Evolutionary conservation across 2,888 invertebrate genomes (phyloP), one percentile per base, ranked within the genome.

Genomic region (Harpagoxenus sublaevis): DNA sequence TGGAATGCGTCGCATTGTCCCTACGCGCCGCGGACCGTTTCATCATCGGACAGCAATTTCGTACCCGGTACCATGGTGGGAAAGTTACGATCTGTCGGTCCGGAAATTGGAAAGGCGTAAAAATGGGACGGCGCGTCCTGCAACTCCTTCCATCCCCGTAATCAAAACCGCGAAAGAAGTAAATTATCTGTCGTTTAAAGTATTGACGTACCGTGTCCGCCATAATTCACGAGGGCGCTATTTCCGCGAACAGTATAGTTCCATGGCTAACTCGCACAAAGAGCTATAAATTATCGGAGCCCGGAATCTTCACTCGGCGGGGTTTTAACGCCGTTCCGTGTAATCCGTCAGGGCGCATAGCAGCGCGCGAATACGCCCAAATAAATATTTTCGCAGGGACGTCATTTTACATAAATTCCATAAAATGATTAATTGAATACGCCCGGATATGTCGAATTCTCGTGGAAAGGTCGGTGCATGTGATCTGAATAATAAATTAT

Each of bases 401-500:
- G 42, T 78, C 53, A 55, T 57, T 78, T 68, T 68, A 60, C 48
- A 71, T 71, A 60, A 71, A 60, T 71, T 71, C 51, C 18, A n/a
- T 48, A 60, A 71, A 81, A 81, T 81, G 71, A 81, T 81, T 71
- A 81, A 71, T 71, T 57, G 68, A 78, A 48, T 57, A 35, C 28
- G 70, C 3, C 53, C 35, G n/a, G 28, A 55, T 70, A 81, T 60
- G 60, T 81, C 71, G 48, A 60, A 71, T 71, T 81, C 57, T 28
- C 55, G 12, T 39, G 35, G 42, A 60, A 60, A 71, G 18, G 48
- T 51, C 28, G 57, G 15, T 18, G 66, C 45, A 23, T 66, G 39
- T 42, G 79, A 60, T 70, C 79, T 81, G 71, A 81, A 81, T 81
- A 81, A 81, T 81, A 81, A 81, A 81, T 81, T 81, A 81, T 71